Evolutionary conservation across 2,888 invertebrate species (phyloP).

Genomic region (Lasioglossum marginatum): DNA sequence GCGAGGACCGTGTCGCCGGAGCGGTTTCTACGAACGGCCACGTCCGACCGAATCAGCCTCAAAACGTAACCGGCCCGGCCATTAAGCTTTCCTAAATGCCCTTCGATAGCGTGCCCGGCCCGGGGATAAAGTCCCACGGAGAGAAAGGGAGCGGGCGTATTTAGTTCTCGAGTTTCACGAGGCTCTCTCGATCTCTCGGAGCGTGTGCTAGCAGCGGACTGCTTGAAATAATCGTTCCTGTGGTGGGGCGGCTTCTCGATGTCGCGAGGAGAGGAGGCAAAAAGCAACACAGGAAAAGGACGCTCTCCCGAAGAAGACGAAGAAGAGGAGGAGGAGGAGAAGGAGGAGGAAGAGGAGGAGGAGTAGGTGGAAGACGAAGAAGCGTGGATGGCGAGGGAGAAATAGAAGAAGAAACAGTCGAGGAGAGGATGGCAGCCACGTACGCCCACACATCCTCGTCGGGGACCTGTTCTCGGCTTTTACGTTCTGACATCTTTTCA

Average conservation of each 20-base stretch:
- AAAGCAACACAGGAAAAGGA: constrained; percentile 14
- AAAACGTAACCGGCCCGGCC: constrained; percentile 29
- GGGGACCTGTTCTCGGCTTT: constrained; percentile 77
- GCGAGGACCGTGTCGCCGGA: constrained; percentile 17
- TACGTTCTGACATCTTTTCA: constrained; percentile 74
- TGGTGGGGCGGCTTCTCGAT: constrained; percentile 18
- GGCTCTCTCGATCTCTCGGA: constrained; percentile 12
- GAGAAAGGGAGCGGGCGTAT: constrained; percentile 31
- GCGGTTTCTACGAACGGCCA: constrained; percentile 45
- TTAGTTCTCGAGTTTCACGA: constrained; percentile 45
- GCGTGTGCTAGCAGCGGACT: constrained; percentile 14
- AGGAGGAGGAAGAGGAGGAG: not conserved
- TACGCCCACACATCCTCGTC: constrained; percentile 76
- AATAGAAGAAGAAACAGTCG: constrained; percentile 21
- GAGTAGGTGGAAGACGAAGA: constrained; percentile 17
- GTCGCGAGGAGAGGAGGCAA: constrained; percentile 28
- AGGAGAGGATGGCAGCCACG: constrained; percentile 51
- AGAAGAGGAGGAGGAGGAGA: not conserved
- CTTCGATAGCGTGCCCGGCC: constrained; percentile 26
- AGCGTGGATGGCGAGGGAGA: not conserved
- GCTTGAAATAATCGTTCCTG: constrained; percentile 37
- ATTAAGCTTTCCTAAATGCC: constrained; percentile 42
- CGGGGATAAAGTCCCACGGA: not conserved
- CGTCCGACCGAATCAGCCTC: constrained; percentile 34
- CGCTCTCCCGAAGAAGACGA: not conserved